Conservation (phyloP, 1,140 invertebrate species). For the Limonius californicus region DNA sequence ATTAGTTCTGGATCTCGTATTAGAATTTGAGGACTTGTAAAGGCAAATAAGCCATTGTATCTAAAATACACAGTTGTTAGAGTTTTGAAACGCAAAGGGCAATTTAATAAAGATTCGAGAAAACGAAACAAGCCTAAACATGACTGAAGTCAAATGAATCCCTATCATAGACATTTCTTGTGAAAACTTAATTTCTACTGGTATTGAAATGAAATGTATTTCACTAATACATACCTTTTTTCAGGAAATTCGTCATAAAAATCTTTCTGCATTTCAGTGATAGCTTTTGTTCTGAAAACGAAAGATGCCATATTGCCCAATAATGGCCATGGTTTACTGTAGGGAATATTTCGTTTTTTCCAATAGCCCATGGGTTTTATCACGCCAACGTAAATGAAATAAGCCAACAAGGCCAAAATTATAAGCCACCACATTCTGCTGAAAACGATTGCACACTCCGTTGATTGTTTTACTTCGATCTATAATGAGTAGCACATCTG, state of each 20-base stretch:
- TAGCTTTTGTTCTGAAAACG: background rate
- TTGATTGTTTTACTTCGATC: too few species aligned
- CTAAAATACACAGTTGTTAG: too few species aligned
- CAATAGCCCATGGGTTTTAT: background rate
- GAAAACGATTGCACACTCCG: too few species aligned
- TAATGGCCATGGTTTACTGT: background rate
- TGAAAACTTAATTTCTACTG: too few species aligned
- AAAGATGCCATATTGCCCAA: background rate
- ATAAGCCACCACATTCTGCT: background rate
- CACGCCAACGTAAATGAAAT: background rate
- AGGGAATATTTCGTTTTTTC: background rate
- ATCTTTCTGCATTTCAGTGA: background rate
- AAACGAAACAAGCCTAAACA: background rate
- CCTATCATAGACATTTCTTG: background rate
- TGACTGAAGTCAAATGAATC: background rate
- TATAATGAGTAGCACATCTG: too few species aligned
- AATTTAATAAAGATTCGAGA: background rate
- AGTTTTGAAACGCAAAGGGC: too few species aligned
- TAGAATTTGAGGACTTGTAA: slow-evolving; percentile 37
- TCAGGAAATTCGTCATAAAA: background rate
- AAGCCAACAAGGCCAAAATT: background rate
- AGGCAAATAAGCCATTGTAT: slow-evolving; percentile 44
- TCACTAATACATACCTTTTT: background rate
- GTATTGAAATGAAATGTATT: too few species aligned
- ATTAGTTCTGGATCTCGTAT: slow-evolving; percentile 54